phyloP scores from a whole-genome alignment of 2,888 invertebrate genomes.

The Lysandra coridon region DNA sequence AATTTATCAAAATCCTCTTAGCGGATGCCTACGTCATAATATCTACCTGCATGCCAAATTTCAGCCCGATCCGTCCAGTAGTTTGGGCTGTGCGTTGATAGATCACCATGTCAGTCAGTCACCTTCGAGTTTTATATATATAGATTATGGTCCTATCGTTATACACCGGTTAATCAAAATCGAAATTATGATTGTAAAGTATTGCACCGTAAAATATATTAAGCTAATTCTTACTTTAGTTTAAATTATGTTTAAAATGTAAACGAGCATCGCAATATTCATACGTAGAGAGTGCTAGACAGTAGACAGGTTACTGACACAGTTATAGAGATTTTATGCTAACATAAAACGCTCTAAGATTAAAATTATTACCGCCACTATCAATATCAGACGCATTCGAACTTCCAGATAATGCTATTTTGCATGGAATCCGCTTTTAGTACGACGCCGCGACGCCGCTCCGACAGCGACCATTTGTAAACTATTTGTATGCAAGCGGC shows the following conservation, averaged over 20 bases:
- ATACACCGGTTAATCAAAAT: no score
- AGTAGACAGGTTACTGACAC: not conserved
- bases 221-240: no score
- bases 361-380: conserved; percentile 28
- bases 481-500: conserved; percentile 80
- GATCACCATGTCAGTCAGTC: no score
- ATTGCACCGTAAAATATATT: no score
- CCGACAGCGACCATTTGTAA: conserved; percentile 73
- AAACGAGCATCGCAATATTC: not conserved
- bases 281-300: not conserved
- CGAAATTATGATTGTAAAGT: no score
- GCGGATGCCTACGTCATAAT: no score
- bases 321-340: not conserved
- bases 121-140: no score
- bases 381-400: conserved; percentile 25
- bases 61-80: no score
- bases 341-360: conserved; percentile 24
- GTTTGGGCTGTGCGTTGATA: no score
- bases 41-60: no score
- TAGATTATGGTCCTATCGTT: not conserved
- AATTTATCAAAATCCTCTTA: no score
- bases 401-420: conserved; percentile 25
- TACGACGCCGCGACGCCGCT: conserved; percentile 49
- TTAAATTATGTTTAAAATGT: no score
- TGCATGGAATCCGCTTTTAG: conserved; percentile 35